phyloP scores from a whole-genome alignment of 2,888 invertebrate genomes.

The Lutraria lutraria region DNA sequence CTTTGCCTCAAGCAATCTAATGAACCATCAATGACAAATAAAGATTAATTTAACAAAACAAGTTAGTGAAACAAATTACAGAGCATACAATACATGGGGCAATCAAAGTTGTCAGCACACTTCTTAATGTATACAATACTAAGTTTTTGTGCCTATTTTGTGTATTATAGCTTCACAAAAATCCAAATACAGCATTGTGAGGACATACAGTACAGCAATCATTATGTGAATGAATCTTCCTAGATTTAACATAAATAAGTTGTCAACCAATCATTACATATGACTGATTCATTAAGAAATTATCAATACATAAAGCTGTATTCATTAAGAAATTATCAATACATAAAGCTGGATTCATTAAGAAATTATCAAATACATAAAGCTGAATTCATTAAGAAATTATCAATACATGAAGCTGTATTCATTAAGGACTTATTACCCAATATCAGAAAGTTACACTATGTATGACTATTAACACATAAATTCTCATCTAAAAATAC shows the following conservation, averaged over 20 bases:
- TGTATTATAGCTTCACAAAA: constrained; percentile 10
- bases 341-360: no score
- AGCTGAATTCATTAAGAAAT: no score
- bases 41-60: constrained; percentile 24
- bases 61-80: constrained; percentile 22
- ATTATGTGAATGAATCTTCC: neutral
- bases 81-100: constrained; percentile 1
- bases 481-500: no score
- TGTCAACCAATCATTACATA: no score
- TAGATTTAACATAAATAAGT: neutral
- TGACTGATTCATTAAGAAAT: no score
- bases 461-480: no score
- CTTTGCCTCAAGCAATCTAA: constrained; percentile 25
- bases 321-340: no score
- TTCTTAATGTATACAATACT: neutral
- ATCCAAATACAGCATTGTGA: neutral
- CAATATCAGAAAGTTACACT: no score
- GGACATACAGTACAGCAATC: neutral
- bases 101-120: constrained; percentile 2
- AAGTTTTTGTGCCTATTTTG: neutral
- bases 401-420: no score
- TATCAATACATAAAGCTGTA: no score
- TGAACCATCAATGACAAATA: constrained; percentile 23
- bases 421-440: no score
- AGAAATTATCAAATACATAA: no score